Base-by-base conservation (phyloP, 2,113 vertebrate species). In the Tor tambroides region DNA sequence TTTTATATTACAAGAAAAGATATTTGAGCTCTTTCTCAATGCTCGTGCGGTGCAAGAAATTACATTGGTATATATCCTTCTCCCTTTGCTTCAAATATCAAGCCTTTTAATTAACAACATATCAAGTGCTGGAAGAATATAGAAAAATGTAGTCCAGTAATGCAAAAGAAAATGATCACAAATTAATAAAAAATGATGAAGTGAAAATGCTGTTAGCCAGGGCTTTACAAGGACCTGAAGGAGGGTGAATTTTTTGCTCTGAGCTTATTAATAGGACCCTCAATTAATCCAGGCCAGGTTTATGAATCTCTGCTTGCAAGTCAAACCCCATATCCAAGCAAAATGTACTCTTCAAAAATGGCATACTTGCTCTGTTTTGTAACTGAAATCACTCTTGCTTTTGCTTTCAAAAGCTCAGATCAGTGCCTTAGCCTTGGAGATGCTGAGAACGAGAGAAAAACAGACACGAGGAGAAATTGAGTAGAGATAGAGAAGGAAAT, bases 101-200 rank as follows among this genome's bases (percentile, higher is more conserved):
- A 30, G 26, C 59, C 59, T 67, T 59, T 82, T 82, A 65, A 82
- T 65, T 82, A 65, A 82, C 23, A 81, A 43, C 23, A 46, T 63
- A 67, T 82, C 26, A 67, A 65, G n/a, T 19, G 5, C n/a, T 11
- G 41, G 78, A 26, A 17, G 14, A 61, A 30, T 67, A 43, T 46
- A 80, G 1, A 76, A 46, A 76, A 49, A 46, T 49, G 38, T 76
- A 9, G 71, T n/a, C 0, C 35, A 56, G 26, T 63, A 83, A 59
- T 15, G 28, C 71, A n/a, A 74, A 54, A 41, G 28, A 69, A 83
- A 85, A 26, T 59, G 38, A 77, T 85, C n/a, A 71, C 69, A 81
- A 28, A 85, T 82, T 14, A 69, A 88, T 69, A 81, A 41, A 88
- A 76, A 78, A 71, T 17, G 80, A 86, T 83, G 77, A 84, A 83